Evolutionary conservation across 2,888 invertebrate species (phyloP), one percentile per base, ranked within the genome.

Genomic region (Priapulus caudatus): DNA sequence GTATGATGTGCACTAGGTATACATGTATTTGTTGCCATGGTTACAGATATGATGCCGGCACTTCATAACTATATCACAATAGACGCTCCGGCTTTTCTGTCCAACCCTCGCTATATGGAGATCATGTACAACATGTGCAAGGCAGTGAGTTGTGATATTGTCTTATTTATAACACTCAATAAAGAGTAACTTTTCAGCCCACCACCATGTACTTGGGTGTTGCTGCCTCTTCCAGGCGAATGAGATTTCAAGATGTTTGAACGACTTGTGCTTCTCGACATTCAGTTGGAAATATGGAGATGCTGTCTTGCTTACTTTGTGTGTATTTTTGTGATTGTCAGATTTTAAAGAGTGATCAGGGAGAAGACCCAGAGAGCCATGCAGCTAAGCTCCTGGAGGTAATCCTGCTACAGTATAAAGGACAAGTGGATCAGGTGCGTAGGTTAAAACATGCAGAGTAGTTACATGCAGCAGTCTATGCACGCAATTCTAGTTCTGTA

Each of bases 301-400:
- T n/a, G n/a, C n/a, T n/a, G n/a, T n/a, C n/a, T n/a, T n/a, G n/a
- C n/a, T n/a, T n/a, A n/a, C 43, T 55, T 51, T 50, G 15, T 23
- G 24, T 45, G 10, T 23, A 21, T 48, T 21, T 52, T n/a, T n/a
- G n/a, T n/a, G n/a, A n/a, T 47, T 55, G 62, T 2, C 57, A 81
- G 79, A 76, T 84, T 62, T 67, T 82, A 56, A 78, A 79, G 45
- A 75, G 77, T 23, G 85, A 83, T 62, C 79, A 81, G 20, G 88
- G 86, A 1, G 95, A 97, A 71, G 90, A 93, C 66, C 82, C 86
- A 1, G 93, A 98, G 73, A 86, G 91, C 61, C 88, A 95, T 71
- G 97, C 97, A 19, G 95, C 91, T 45, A 98, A 98, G 74, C 77
- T 99, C 43, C 77, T 98, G 50, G 98, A 98, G 75, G 90, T 97